These are phyloP conservation scores for Morone saxatilis DNA, from an alignment of 2,113 vertebrate genomes.

Conservation along the genomic window DNA sequence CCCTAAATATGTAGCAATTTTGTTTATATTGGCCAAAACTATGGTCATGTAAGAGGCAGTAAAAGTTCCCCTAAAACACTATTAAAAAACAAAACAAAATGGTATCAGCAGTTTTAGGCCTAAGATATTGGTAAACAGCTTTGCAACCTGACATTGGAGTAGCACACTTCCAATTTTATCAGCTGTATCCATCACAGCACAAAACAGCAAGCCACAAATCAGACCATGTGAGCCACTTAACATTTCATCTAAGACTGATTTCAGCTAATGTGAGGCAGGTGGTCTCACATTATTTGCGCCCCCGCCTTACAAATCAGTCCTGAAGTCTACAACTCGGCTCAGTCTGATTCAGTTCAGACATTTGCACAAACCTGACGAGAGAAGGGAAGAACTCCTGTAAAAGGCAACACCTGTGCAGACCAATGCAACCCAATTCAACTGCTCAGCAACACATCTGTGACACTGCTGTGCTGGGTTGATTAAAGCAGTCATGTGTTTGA, in stretches of 20 bases:
- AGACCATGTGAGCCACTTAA: neutral
- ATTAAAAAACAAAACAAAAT: neutral
- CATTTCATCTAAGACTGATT: neutral
- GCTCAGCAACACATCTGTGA: neutral
- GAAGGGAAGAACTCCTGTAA: neutral
- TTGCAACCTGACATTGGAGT: neutral
- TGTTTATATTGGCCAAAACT: neutral
- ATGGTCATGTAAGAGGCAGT: neutral
- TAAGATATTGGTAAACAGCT: neutral
- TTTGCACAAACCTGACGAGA: neutral
- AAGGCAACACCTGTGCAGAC: neutral
- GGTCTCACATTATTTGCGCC: neutral
- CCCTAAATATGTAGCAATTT: neutral
- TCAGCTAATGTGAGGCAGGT: constrained; percentile 6
- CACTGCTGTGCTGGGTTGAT: neutral
- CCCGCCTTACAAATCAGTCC: neutral
- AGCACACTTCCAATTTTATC: neutral
- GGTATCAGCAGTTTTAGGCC: neutral
- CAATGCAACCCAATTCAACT: neutral
- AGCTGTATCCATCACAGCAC: neutral
- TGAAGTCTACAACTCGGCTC: neutral
- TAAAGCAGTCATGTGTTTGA: neutral
- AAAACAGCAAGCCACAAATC: neutral
- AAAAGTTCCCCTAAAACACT: neutral
- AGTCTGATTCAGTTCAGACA: neutral